phyloP scores from a whole-genome alignment of 2,888 invertebrate species.

The Hypomecis punctinalis region DNA sequence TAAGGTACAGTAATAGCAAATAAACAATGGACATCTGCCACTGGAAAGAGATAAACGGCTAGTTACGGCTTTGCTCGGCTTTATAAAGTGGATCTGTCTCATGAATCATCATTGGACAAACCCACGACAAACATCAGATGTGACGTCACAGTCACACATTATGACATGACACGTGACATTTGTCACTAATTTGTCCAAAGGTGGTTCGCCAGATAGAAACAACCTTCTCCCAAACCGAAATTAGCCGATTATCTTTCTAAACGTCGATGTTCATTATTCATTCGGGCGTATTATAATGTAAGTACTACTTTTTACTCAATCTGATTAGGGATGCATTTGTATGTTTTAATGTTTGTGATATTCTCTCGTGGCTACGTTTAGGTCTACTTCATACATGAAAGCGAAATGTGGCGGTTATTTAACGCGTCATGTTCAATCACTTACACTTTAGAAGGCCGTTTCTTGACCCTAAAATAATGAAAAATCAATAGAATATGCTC shows the following conservation, averaged over 20 bases:
- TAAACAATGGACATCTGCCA: too few relatives aligned
- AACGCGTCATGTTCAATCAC: constrained; percentile 26
- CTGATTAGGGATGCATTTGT: not conserved
- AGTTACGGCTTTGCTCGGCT: not conserved
- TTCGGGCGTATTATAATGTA: not conserved
- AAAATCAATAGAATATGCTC: constrained; percentile 24
- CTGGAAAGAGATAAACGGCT: too few relatives aligned
- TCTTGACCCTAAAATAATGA: constrained; percentile 24
- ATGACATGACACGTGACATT: too few relatives aligned
- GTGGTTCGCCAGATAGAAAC: too few relatives aligned
- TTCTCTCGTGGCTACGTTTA: constrained; percentile 15
- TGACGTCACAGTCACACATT: too few relatives aligned
- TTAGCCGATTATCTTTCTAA: too few relatives aligned
- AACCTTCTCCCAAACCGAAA: too few relatives aligned
- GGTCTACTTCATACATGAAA: constrained; percentile 23
- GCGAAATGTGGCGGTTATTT: constrained; percentile 26
- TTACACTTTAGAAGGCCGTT: constrained; percentile 34
- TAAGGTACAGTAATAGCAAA: not conserved
- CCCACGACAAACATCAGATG: too few relatives aligned
- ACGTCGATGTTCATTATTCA: too few relatives aligned
- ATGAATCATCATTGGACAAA: too few relatives aligned
- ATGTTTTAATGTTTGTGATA: constrained; percentile 1
- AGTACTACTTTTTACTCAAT: not conserved
- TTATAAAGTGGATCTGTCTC: too few relatives aligned
- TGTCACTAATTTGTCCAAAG: too few relatives aligned